phyloP scores from a whole-genome alignment of 2,797 vertebrate species.

The Phylloscopus collybita region DNA sequence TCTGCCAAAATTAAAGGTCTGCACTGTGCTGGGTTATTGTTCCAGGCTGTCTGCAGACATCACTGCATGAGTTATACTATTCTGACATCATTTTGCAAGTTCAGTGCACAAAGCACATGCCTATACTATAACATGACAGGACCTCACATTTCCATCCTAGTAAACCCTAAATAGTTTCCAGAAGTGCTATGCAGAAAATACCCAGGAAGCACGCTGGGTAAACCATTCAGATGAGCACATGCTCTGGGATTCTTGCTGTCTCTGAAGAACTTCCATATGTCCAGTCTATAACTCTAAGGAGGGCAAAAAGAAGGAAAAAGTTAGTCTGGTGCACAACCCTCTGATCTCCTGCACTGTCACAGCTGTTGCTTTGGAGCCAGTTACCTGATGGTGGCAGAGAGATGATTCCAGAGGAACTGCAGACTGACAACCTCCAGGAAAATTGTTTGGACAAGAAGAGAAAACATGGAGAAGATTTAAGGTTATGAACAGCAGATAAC shows the following conservation, averaged over 20 bases:
- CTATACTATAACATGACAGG: constrained; percentile 17
- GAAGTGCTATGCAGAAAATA: background rate
- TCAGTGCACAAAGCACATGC: constrained; percentile 28
- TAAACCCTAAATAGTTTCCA: constrained; percentile 59
- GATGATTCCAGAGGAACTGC: background rate
- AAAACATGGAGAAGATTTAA: background rate
- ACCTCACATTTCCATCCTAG: constrained; percentile 48
- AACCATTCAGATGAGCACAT: background rate
- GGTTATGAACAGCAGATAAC: background rate
- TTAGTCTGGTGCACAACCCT: background rate
- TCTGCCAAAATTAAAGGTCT: constrained; percentile 27
- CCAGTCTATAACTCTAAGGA: background rate
- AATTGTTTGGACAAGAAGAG: background rate
- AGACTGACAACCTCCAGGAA: background rate
- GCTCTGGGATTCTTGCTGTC: constrained; percentile 27
- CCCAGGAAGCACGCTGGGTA: background rate
- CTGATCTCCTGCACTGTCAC: background rate
- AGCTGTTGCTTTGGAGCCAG: background rate
- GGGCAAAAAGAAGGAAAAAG: background rate
- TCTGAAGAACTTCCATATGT: constrained; percentile 61
- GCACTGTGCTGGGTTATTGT: constrained; percentile 23
- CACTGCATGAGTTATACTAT: background rate
- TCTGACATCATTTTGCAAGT: constrained; percentile 46
- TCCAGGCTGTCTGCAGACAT: constrained; percentile 39
- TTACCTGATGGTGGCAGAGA: background rate